Percentiles rank a stretch among this genome's conserved stretches.
These are phyloP conservation scores for Thelaira solivaga DNA, from an alignment of 2,888 invertebrate genomes.

Conservation along the genomic window DNA sequence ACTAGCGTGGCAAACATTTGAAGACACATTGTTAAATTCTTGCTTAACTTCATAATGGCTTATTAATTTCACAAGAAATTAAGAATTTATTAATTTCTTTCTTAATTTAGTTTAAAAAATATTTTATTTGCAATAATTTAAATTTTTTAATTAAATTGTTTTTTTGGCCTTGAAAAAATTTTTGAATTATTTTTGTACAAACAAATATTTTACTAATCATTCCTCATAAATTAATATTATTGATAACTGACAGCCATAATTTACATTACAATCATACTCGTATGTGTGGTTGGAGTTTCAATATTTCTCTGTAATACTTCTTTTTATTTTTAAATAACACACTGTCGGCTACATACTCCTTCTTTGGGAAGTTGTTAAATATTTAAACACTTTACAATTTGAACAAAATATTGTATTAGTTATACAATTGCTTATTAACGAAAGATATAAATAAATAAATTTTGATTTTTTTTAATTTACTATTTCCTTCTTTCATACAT, in stretches of 20 bases:
- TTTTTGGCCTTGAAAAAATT: too few species aligned
- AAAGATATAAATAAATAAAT: conserved; percentile 23
- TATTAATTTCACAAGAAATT: background rate
- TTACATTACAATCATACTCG: too few species aligned
- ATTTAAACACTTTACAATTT: conserved; percentile 22
- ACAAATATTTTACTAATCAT: too few species aligned
- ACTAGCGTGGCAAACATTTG: conserved; percentile 46
- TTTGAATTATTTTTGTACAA: too few species aligned
- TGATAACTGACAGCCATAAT: background rate
- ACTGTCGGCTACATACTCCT: too few species aligned
- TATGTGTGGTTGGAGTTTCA: too few species aligned
- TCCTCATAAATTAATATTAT: background rate
- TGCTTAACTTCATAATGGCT: conserved; percentile 16
- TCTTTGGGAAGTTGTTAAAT: background rate
- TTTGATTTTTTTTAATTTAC: conserved; percentile 15
- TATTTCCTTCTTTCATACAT: conserved; percentile 30
- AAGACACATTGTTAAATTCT: conserved; percentile 60
- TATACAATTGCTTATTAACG: background rate
- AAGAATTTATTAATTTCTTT: background rate
- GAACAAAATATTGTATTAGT: background rate
- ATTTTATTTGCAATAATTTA: too few species aligned
- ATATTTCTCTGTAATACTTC: too few species aligned
- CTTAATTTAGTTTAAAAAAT: too few species aligned
- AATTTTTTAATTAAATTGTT: too few species aligned
- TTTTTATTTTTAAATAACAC: background rate